Base-by-base conservation (phyloP, 92 coral and sea anemone genomes). In the Pocillopora meandrina region DNA sequence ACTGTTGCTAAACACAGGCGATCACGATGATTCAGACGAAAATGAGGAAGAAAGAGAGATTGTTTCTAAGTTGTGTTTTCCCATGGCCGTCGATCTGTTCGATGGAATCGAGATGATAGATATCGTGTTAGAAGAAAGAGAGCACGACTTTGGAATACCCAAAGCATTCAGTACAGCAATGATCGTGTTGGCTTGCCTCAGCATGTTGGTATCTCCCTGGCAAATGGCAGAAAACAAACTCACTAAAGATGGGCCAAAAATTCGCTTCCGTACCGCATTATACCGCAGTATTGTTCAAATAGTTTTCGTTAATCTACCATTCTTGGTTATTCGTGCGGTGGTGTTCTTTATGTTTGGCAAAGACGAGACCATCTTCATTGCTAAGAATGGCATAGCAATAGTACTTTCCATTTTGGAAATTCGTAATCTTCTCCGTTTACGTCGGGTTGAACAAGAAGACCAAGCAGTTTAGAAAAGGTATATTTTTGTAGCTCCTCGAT, bases 21-120 rank as follows among this genome's bases (percentile, higher is more conserved):
- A 6, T 42, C 49, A 0, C 49, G 4, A 42, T 4, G 74, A 80
- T 69, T 4, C 31, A 21, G 55, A 31, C 52, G 36, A 7, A 17
- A 10, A 12, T 1, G 35, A 64, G 0, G 6, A 76, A 21, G 9
- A 79, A 61, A 80, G 67, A n/a, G 85, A 87, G 20, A 16, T 87
- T 12, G 21, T 76, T 68, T 84, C 74, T 58, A 86, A 80, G 81
- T 80, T 86, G 11, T 83, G 77, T 10, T 68, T 85, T 16, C 61
- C 64, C 8, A 80, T 87, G 7, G 85, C 84, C 23, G 20, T 92
- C 47, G 95, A 92, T 42, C 84, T 92, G 56, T 92, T 92, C 56
- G 95, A 92, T 33, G 83, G 74, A 56, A 72, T 86, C 20, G 93
- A 89, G 77, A 78, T 89, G 87, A 23, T 92, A 5, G 87, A 83